Percentiles rank a stretch among this genome's conserved stretches.
These are phyloP conservation scores for Trissoscelio sp. DNA, from an alignment of 2,888 invertebrate genomes.

Conservation along the genomic window DNA sequence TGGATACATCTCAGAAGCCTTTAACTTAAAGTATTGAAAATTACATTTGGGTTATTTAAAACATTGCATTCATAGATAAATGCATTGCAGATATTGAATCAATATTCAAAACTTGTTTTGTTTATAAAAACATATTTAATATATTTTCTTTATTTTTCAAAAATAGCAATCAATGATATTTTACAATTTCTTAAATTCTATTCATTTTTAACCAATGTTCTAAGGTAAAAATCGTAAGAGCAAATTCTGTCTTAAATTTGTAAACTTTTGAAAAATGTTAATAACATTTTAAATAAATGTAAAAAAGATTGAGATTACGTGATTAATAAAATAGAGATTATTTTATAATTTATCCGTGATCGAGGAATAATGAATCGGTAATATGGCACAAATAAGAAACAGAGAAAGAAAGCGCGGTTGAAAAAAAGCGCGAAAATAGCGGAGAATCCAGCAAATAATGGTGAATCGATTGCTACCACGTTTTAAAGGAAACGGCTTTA, in stretches of 20 bases:
- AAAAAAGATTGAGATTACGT: no score
- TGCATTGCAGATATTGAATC: not conserved
- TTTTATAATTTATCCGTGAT: constrained; percentile 30
- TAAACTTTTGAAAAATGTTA: no score
- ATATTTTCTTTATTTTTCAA: not conserved
- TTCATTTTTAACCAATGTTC: no score
- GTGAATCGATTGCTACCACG: constrained; percentile 75
- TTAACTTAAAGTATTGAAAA: constrained; percentile 49
- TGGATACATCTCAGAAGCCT: constrained; percentile 53
- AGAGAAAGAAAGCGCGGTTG: constrained; percentile 11
- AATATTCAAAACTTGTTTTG: not conserved
- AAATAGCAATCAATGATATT: no score
- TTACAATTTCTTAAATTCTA: no score
- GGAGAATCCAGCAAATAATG: constrained; percentile 68
- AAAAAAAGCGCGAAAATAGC: constrained; percentile 59
- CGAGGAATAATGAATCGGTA: constrained; percentile 36
- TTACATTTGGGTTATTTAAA: constrained; percentile 39
- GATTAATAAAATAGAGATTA: constrained; percentile 16
- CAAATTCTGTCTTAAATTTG: no score
- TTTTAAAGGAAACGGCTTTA: constrained; percentile 75
- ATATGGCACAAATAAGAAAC: constrained; percentile 29
- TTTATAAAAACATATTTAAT: no score
- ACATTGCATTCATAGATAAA: not conserved
- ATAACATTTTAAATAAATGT: no score
- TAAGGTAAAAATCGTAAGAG: no score